Base-by-base conservation (phyloP, 2,113 vertebrate genomes). In the Myiopsitta monachus region DNA sequence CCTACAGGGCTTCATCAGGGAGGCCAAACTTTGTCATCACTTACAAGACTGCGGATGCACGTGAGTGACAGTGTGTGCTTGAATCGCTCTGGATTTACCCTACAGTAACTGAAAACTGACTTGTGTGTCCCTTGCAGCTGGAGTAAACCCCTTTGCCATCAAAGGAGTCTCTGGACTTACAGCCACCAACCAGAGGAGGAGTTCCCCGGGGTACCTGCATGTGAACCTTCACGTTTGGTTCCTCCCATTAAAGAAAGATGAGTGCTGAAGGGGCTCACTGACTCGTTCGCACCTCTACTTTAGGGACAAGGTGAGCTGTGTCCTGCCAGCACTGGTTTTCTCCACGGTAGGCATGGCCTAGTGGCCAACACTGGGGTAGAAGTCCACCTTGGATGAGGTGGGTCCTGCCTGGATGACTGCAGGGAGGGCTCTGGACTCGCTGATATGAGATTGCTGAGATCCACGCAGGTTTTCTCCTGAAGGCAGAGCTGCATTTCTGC, bases 1-100 rank as follows among this genome's bases (percentile, higher is more conserved):
- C 72, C 39, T 57, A 18, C 6, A 3, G 33, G 62, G 31, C 33
- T 79, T 38, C 22, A 12, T 5, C 46, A 79, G 23, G 0, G 3
- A 30, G 47, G 27, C 47, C 74, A 59, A 51, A 54, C 51, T 86
- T 54, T 46, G 31, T 4, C 31, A 27, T 26, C 1, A 1, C 7
- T 33, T 31, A 22, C 21, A 52, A 10, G 54, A 14, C 16, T 28
- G 52, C 43, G 38, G 24, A 17, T 0, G 7, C 12, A 14, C 27
- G 0, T 0, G 16, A 62, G 51, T 70, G 61, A 4, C 49, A 21
- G 6, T 36, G 61, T 33, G 74, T 0, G 1, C 39, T 49, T n/a
- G 10, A 7, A 1, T 72, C 8, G 18, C 64, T 27, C 46, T 2
- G n/a, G 13, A 26, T 92, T 77, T 87, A 31, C 23, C 30, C 46